phyloP scores from a whole-genome alignment of 2,888 invertebrate species.

The Diaprepes abbreviatus region DNA sequence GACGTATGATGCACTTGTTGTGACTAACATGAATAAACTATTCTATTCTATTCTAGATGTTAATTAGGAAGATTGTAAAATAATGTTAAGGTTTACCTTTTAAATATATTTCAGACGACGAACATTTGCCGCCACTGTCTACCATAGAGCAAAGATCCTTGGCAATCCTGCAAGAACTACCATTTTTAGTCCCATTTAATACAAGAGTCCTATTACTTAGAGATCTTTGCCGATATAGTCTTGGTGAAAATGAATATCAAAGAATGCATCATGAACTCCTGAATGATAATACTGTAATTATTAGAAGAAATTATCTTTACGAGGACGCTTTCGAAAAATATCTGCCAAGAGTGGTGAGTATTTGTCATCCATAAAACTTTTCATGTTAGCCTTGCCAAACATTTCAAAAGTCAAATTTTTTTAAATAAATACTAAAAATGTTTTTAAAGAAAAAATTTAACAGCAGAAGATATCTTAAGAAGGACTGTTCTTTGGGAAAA shows the following conservation, averaged over 20 bases:
- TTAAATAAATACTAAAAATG: no score
- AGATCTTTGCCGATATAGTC: constrained; percentile 71
- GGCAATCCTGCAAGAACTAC: constrained; percentile 91
- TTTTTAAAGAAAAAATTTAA: no score
- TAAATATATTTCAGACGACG: constrained; percentile 68
- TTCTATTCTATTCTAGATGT: no score
- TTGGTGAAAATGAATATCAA: constrained; percentile 62
- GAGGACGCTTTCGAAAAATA: constrained; percentile 98
- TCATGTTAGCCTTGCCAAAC: no score
- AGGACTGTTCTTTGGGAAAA: no score
- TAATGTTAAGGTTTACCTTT: no score
- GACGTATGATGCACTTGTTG: no score
- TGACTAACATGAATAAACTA: no score
- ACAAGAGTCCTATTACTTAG: constrained; percentile 90
- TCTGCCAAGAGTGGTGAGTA: constrained; percentile 89
- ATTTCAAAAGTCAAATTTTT: no score
- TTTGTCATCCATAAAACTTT: no score
- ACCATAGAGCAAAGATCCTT: constrained; percentile 90
- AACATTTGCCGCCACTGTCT: constrained; percentile 87
- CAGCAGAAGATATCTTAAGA: no score
- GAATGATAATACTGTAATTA: constrained; percentile 72
- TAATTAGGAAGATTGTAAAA: no score
- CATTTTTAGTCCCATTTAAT: constrained; percentile 94
- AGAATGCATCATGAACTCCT: constrained; percentile 63
- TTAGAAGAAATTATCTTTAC: constrained; percentile 93